Percentiles rank a stretch among this genome's conserved stretches.
Conservation (phyloP, 2,797 vertebrate genomes). For the Ctenochaetus hawaiiensis region DNA sequence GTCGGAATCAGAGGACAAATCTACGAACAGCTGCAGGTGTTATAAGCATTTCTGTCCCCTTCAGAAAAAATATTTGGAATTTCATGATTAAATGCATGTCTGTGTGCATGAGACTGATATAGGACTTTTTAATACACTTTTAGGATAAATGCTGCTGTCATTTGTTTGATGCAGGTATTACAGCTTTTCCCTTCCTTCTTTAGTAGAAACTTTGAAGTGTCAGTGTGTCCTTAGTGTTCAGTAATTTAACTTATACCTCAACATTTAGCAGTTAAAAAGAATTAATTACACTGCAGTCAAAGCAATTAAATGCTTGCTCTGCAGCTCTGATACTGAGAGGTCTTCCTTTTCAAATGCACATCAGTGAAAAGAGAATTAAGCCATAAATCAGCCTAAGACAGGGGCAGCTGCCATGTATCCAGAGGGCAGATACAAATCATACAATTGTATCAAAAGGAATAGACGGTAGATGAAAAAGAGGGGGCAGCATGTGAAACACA, state of each 20-base stretch:
- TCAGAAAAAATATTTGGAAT: constrained; percentile 35
- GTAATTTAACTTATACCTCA: neutral
- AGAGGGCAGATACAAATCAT: constrained; percentile 37
- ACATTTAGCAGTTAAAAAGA: constrained; percentile 22
- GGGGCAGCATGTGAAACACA: constrained; percentile 20
- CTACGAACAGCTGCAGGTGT: constrained; percentile 29
- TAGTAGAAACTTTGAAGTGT: neutral
- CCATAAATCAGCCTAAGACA: constrained; percentile 51
- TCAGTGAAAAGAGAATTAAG: constrained; percentile 40
- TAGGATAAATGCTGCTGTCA: constrained; percentile 36
- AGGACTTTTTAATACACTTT: constrained; percentile 11
- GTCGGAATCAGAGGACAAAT: constrained; percentile 38
- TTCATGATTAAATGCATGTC: constrained; percentile 1
- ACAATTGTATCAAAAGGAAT: constrained; percentile 22
- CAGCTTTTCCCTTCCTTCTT: neutral
- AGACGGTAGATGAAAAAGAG: neutral
- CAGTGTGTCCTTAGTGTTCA: neutral
- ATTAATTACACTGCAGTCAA: constrained; percentile 35
- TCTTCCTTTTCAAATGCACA: constrained; percentile 44
- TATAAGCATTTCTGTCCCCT: constrained; percentile 11
- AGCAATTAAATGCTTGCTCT: constrained; percentile 33
- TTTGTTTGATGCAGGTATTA: neutral
- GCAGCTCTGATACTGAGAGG: constrained; percentile 6
- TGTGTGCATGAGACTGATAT: constrained; percentile 8
- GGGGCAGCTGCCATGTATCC: constrained; percentile 40